Conservation (phyloP, 2,888 invertebrate species). For the Heliconius erato region DNA sequence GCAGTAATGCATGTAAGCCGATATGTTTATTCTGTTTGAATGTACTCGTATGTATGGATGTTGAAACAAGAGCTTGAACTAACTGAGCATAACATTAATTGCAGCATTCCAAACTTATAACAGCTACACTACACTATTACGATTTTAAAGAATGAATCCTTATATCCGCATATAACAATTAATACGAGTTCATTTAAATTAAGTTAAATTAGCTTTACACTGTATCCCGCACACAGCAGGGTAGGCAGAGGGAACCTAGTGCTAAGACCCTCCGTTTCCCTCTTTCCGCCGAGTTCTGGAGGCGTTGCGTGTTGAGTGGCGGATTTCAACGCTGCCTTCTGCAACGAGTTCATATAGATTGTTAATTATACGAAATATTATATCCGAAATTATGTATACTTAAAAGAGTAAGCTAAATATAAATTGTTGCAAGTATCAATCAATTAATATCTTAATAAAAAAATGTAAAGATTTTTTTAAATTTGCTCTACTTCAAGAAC, state of each 20-base stretch:
- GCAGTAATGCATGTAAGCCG: not conserved
- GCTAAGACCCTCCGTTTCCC: no score
- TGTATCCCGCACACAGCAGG: no score
- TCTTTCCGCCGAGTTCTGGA: no score
- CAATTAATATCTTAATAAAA: not conserved
- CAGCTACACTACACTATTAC: not conserved
- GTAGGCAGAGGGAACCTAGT: no score
- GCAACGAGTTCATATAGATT: no score
- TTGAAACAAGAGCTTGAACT: not conserved
- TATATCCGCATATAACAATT: no score
- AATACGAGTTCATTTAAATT: no score
- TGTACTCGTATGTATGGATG: not conserved
- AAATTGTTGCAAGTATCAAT: not conserved
- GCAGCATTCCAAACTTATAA: not conserved
- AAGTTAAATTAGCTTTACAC: no score
- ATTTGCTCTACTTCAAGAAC: not conserved
- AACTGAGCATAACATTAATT: not conserved
- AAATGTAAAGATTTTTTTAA: not conserved
- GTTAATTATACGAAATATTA: no score
- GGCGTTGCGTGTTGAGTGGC: no score
- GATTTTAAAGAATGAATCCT: not conserved
- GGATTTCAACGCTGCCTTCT: no score
- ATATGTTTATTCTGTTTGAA: constrained; percentile 1
- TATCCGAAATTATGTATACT: not conserved
- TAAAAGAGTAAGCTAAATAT: not conserved